Percentiles rank a stretch among this genome's conserved stretches.
Evolutionary conservation across 1,140 invertebrate genomes (phyloP).

Genomic region (Phortica variegata): DNA sequence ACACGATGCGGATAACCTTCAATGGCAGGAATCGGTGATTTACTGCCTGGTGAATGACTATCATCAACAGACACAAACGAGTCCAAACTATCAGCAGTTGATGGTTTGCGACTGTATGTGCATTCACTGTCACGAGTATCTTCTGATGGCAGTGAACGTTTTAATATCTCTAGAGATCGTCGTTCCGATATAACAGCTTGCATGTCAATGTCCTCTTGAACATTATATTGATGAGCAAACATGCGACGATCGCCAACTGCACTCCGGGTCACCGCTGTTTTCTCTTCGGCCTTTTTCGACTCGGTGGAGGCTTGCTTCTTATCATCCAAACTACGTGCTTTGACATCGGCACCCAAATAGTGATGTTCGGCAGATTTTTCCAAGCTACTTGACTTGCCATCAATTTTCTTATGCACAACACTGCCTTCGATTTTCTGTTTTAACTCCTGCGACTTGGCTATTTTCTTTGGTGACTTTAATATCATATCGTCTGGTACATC

Average conservation of each 20-base stretch:
- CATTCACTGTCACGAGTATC: conserved; percentile 51
- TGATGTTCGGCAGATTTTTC: conserved; percentile 59
- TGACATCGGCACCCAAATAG: conserved; percentile 60
- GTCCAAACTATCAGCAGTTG: conserved; percentile 64
- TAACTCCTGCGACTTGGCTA: conserved; percentile 64
- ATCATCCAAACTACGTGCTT: conserved; percentile 64
- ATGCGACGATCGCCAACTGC: conserved; percentile 50
- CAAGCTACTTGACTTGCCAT: conserved; percentile 62
- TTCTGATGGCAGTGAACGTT: conserved; percentile 49
- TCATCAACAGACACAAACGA: conserved; percentile 59
- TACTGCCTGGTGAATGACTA: conserved; percentile 45
- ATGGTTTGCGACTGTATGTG: conserved; percentile 54
- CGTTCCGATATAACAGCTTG: conserved; percentile 65
- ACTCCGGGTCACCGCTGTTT: conserved; percentile 29
- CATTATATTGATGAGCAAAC: conserved; percentile 51
- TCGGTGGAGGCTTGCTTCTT: conserved; percentile 33
- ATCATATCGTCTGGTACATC: conserved; percentile 59
- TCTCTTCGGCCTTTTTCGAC: conserved; percentile 41
- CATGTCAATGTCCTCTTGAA: conserved; percentile 61
- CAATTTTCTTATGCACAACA: conserved; percentile 62
- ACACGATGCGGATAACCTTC: conserved; percentile 47
- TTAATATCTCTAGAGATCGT: conserved; percentile 60
- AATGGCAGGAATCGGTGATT: conserved; percentile 33
- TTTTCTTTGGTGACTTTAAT: conserved; percentile 63
- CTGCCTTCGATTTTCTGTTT: conserved; percentile 65